Conservation (phyloP, 1,140 invertebrate species). For the Aricia agestis region DNA sequence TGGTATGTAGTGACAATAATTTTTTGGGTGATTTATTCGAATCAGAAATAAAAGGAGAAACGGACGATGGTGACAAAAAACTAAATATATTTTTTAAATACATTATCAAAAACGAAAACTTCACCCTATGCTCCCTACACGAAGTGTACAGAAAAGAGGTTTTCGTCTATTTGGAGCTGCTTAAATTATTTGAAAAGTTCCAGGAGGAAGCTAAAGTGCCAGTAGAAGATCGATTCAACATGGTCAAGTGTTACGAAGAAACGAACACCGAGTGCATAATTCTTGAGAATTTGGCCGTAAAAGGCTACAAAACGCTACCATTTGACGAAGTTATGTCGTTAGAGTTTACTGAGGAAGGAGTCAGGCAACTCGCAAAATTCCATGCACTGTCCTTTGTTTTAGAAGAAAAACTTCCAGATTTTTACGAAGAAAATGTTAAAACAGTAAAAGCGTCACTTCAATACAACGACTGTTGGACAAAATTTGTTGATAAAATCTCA, state of each 20-base stretch:
- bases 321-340: constrained; percentile 42
- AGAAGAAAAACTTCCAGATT: constrained; percentile 37
- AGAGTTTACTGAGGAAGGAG: constrained; percentile 41
- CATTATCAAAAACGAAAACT: constrained; percentile 39
- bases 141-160: constrained; percentile 43
- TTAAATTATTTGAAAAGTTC: constrained; percentile 36
- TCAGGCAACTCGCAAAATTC: constrained; percentile 52
- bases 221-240: constrained; percentile 39
- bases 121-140: constrained; percentile 41
- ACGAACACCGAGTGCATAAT: constrained; percentile 42
- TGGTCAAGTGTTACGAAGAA: constrained; percentile 44
- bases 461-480: constrained; percentile 42
- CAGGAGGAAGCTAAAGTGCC: constrained; percentile 42
- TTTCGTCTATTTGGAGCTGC: constrained; percentile 43
- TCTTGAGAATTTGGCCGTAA: constrained; percentile 47
- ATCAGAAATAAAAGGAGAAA: constrained; percentile 28
- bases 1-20: constrained; percentile 25
- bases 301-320: constrained; percentile 41
- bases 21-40: constrained; percentile 31
- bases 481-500: constrained; percentile 39
- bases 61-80: constrained; percentile 29
- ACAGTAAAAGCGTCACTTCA: constrained; percentile 41
- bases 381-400: constrained; percentile 51
- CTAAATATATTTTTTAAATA: constrained; percentile 50
- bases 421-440: constrained; percentile 44